Evolutionary conservation across 2,113 vertebrate species (phyloP).

Genomic region (Calidris pugnax): DNA sequence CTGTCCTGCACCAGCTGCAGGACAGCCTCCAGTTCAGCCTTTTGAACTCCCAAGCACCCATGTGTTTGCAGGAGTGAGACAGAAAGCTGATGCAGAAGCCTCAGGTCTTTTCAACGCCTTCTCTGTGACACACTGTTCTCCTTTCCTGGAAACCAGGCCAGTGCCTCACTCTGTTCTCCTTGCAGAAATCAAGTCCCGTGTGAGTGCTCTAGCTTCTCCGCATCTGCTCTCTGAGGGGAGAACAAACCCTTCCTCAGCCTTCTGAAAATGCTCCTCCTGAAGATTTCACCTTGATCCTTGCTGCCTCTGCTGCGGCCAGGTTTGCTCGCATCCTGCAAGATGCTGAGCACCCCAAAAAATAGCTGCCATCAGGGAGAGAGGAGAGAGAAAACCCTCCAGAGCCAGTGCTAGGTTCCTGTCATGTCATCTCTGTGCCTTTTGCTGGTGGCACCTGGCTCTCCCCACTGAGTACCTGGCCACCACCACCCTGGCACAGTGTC

Average conservation of each 20-base stretch:
- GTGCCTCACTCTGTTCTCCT: conserved; percentile 22
- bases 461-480: neutral
- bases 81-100: conserved; percentile 45
- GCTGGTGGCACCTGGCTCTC: neutral
- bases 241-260: neutral
- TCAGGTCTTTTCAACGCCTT: conserved; percentile 29
- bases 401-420: neutral
- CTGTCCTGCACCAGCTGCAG: neutral
- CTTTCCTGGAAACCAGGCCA: conserved; percentile 66
- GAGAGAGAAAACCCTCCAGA: neutral
- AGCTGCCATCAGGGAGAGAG: neutral
- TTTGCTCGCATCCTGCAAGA: neutral
- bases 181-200: neutral
- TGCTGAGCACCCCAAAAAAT: neutral
- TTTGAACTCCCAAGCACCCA: conserved; percentile 24
- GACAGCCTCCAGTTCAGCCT: neutral
- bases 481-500: accelerated
- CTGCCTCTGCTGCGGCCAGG: neutral
- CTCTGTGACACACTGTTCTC: conserved; percentile 65
- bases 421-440: neutral
- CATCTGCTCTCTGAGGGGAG: neutral
- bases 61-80: neutral
- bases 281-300: neutral
- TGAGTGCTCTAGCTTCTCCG: neutral
- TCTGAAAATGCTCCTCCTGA: neutral